These are phyloP conservation scores for Polymixis lichenea DNA, from an alignment of 2,888 invertebrate genomes.

Conservation along the genomic window DNA sequence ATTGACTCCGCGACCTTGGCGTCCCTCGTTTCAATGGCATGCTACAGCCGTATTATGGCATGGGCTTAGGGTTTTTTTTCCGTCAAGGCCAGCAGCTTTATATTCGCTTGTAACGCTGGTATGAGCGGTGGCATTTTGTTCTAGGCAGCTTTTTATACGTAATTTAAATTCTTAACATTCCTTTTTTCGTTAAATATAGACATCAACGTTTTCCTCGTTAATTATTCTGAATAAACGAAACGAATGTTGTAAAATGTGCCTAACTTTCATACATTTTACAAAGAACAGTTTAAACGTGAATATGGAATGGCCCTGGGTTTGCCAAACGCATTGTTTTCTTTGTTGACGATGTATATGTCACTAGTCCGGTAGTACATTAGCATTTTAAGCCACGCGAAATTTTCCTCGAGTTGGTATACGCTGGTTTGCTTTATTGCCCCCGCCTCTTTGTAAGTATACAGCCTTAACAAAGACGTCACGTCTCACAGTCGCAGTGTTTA, in stretches of 20 bases:
- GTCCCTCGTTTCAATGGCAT: conserved; percentile 84
- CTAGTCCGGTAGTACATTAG: conserved; percentile 28
- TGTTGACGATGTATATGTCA: conserved; percentile 31
- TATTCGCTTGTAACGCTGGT: conserved; percentile 70
- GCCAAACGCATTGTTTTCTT: conserved; percentile 55
- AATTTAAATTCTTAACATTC: conserved; percentile 52
- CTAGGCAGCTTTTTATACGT: conserved; percentile 62
- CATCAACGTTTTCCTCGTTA: conserved; percentile 49
- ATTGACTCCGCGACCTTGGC: conserved; percentile 87
- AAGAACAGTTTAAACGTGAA: conserved; percentile 36
- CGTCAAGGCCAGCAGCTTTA: conserved; percentile 81
- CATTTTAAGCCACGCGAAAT: conserved; percentile 52
- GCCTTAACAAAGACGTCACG: conserved; percentile 46
- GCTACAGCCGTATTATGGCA: conserved; percentile 79
- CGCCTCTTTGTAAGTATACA: conserved; percentile 19
- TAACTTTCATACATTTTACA: conserved; percentile 43
- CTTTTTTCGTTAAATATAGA: conserved; percentile 43
- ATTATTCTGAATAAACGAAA: conserved; percentile 40
- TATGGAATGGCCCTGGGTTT: conserved; percentile 40
- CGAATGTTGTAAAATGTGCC: not conserved
- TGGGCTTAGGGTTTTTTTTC: conserved; percentile 78
- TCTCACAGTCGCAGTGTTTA: conserved; percentile 24
- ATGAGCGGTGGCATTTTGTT: conserved; percentile 65
- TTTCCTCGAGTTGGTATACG: conserved; percentile 26
- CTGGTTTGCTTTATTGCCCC: conserved; percentile 33